These are phyloP conservation scores for Adelosebastes latens DNA, from an alignment of 2,797 vertebrate species.

Conservation along the genomic window DNA sequence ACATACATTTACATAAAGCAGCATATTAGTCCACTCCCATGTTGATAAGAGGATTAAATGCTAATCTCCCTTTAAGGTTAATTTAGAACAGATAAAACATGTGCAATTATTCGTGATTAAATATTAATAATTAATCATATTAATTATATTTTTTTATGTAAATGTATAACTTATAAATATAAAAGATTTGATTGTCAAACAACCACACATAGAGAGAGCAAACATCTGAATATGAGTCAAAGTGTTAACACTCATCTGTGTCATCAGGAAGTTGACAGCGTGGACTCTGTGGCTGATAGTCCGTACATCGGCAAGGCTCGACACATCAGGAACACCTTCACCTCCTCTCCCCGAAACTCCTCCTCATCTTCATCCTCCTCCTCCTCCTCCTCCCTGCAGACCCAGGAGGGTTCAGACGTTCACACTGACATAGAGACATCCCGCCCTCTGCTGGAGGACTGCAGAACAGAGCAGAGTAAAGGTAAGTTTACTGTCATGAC, in stretches of 20 bases:
- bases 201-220: not conserved
- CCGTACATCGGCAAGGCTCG: not conserved
- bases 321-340: not conserved
- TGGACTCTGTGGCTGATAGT: conserved; percentile 9
- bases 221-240: not conserved
- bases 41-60: too few relatives aligned
- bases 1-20: too few relatives aligned
- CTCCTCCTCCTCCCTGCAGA: not conserved
- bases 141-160: too few relatives aligned
- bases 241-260: not conserved
- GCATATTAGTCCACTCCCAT: too few relatives aligned
- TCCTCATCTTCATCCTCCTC: not conserved
- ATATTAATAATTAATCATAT: too few relatives aligned
- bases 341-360: not conserved
- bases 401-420: not conserved
- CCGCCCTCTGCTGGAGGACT: not conserved
- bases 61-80: too few relatives aligned
- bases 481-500: not conserved
- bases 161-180: too few relatives aligned
- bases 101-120: too few relatives aligned
- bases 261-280: not conserved
- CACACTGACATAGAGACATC: not conserved
- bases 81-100: too few relatives aligned
- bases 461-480: not conserved
- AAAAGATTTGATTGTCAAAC: not conserved